Evolutionary conservation across 2,888 invertebrate genomes (phyloP).

Genomic region (Alloscopus bannaensis): DNA sequence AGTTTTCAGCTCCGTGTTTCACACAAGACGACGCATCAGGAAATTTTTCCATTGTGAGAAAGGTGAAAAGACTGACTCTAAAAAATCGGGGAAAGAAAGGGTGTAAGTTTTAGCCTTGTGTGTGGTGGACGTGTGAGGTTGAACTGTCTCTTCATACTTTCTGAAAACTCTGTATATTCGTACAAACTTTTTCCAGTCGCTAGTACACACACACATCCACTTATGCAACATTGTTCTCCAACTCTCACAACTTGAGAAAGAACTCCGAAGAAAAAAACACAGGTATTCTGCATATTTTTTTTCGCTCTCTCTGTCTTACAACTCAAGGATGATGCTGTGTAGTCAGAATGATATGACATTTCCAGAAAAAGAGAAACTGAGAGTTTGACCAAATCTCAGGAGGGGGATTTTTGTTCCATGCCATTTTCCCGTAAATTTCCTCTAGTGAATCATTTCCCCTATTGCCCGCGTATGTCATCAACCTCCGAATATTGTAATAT

Average conservation of each 20-base stretch:
- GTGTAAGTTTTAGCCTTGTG: too few species aligned
- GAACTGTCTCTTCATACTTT: conserved; percentile 26
- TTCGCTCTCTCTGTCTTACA: neutral
- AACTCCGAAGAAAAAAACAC: conserved; percentile 6
- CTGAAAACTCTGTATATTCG: too few species aligned
- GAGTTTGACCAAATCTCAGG: conserved; percentile 44
- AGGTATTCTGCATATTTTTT: conserved; percentile 41
- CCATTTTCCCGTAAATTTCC: conserved; percentile 52
- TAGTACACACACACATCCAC: too few species aligned
- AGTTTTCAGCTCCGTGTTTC: conserved; percentile 32
- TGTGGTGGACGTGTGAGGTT: too few species aligned
- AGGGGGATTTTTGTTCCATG: conserved; percentile 52
- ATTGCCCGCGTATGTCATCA: conserved; percentile 36
- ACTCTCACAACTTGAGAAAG: conserved; percentile 12
- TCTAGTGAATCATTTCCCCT: conserved; percentile 51
- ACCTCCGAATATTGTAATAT: too few species aligned
- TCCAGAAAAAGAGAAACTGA: conserved; percentile 34
- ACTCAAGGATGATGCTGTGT: neutral
- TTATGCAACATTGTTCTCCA: too few species aligned
- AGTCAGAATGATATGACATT: conserved; percentile 23
- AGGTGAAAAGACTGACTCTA: conserved; percentile 45
- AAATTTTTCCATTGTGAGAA: conserved; percentile 51
- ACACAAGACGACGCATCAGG: conserved; percentile 9
- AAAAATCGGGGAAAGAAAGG: too few species aligned
- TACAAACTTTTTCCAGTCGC: too few species aligned